Conservation (phyloP, 1,140 invertebrate species). For the Panonychus citri region DNA sequence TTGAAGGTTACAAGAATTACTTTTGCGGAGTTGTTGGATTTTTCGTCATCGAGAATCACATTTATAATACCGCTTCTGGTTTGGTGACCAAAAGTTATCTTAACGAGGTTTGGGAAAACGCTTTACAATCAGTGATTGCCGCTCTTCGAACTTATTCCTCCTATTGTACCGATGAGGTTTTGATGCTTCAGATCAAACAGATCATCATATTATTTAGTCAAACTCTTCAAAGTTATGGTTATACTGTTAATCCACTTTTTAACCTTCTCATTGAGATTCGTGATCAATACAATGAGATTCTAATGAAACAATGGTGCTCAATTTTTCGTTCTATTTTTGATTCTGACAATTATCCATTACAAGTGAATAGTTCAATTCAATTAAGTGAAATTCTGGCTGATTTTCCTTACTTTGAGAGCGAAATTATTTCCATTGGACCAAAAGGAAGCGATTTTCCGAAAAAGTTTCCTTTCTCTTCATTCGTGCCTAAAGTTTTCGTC, state of each 20-base stretch:
- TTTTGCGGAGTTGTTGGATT: constrained; percentile 60
- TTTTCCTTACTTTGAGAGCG: constrained; percentile 72
- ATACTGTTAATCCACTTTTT: constrained; percentile 64
- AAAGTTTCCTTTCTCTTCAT: constrained; percentile 77
- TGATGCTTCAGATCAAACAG: constrained; percentile 87
- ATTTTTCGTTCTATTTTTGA: constrained; percentile 82
- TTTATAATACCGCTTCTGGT: constrained; percentile 75
- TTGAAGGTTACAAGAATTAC: constrained; percentile 66
- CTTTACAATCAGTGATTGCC: constrained; percentile 60
- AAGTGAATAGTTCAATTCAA: constrained; percentile 52
- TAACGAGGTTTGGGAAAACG: constrained; percentile 79
- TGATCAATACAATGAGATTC: constrained; percentile 90
- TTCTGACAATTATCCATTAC: constrained; percentile 79
- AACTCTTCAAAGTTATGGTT: constrained; percentile 81
- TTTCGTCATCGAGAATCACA: constrained; percentile 95
- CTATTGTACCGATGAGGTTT: constrained; percentile 69
- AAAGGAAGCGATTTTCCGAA: constrained; percentile 46
- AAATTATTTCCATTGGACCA: neutral
- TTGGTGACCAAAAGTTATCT: constrained; percentile 73
- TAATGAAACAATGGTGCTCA: constrained; percentile 84
- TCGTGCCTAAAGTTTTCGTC: constrained; percentile 86
- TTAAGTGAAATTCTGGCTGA: constrained; percentile 55
- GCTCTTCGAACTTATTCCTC: constrained; percentile 67
- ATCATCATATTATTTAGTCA: constrained; percentile 86
- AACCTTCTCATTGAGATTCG: constrained; percentile 77